A percentile compares a stretch with the other conserved stretches of the same genome.
These are phyloP conservation scores for Galerucella pusilla DNA, from an alignment of 2,888 invertebrate species.

Conservation along the genomic window DNA sequence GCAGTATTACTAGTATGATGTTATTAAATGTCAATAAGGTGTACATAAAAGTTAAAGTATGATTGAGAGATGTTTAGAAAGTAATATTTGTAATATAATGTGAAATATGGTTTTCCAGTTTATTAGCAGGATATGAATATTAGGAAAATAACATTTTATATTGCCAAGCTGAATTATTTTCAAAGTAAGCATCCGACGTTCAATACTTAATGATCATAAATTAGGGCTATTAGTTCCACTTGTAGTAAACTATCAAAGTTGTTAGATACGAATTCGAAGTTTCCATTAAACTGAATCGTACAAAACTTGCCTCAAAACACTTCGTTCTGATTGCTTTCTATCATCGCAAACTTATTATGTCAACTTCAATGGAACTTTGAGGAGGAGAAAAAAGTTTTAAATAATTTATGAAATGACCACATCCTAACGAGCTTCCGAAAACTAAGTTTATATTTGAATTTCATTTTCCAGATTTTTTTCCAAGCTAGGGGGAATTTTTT, in stretches of 20 bases:
- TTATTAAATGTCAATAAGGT: slow-evolving; percentile 1
- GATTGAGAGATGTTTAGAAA: neutral
- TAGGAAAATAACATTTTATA: too few species aligned
- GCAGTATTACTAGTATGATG: neutral
- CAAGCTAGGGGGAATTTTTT: too few species aligned
- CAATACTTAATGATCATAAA: neutral
- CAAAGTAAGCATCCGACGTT: too few species aligned
- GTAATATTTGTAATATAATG: neutral
- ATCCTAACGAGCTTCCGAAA: too few species aligned
- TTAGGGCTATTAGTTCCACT: neutral
- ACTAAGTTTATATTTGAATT: too few species aligned
- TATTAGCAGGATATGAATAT: too few species aligned
- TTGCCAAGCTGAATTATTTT: too few species aligned
- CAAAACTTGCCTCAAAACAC: neutral
- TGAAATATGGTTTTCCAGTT: neutral
- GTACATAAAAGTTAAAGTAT: neutral
- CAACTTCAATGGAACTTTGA: neutral
- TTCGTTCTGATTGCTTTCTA: neutral
- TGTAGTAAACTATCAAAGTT: slow-evolving; percentile 5
- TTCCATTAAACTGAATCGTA: neutral
- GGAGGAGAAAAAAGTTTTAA: too few species aligned
- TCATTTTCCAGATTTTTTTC: too few species aligned
- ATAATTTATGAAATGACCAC: too few species aligned
- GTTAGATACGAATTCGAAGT: neutral
- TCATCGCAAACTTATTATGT: neutral